Conservation (phyloP, 2,797 vertebrate genomes). For the Hydrocynus forskahlii region DNA sequence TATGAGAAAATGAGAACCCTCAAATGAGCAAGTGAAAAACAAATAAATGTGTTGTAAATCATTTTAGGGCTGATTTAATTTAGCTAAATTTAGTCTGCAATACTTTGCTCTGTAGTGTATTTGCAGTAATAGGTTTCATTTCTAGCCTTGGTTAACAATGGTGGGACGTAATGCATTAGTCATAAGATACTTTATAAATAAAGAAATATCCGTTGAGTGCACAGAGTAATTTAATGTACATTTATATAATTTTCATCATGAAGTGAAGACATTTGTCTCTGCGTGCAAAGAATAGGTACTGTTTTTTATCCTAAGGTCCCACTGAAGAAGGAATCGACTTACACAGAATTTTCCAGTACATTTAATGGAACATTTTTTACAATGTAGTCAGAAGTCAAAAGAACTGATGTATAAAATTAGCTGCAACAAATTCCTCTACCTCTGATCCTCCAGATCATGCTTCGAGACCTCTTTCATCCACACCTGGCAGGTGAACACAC, state of each 20-base stretch:
- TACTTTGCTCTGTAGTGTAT: too few species aligned
- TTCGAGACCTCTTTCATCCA: conserved; percentile 52
- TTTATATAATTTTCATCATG: background rate
- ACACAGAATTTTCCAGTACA: background rate
- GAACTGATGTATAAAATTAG: background rate
- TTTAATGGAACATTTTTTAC: background rate
- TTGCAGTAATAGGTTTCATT: too few species aligned
- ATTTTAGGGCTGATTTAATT: too few species aligned
- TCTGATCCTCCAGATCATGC: conserved; percentile 42
- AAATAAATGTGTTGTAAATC: too few species aligned
- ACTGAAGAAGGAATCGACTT: background rate
- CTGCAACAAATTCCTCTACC: background rate
- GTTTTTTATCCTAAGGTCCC: too few species aligned
- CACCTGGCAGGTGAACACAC: conserved; percentile 41
- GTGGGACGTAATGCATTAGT: background rate
- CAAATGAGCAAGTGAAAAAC: too few species aligned
- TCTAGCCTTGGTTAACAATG: too few species aligned
- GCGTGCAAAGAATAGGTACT: too few species aligned
- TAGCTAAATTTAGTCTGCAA: too few species aligned
- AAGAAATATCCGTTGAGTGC: background rate
- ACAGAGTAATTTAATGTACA: background rate
- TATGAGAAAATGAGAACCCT: too few species aligned
- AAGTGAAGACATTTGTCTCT: background rate
- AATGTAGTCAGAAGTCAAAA: background rate
- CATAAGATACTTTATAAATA: background rate